Evolutionary conservation across 2,113 vertebrate species (phyloP).

Genomic region (Callithrix jacchus): DNA sequence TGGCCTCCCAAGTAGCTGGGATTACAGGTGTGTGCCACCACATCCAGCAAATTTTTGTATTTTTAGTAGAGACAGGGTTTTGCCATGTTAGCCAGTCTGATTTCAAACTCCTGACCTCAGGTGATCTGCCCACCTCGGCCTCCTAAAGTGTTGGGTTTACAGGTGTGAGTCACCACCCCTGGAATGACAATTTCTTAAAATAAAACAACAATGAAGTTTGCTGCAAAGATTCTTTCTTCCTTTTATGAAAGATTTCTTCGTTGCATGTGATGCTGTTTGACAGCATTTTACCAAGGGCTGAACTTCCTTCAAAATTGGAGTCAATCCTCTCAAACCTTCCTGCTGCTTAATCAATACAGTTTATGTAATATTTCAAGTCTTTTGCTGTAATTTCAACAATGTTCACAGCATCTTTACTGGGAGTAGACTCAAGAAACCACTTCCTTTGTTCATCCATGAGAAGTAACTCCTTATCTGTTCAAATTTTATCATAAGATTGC

Average conservation of each 20-base stretch:
- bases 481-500: neutral
- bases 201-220: neutral
- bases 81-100: too few species aligned
- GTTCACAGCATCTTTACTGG: neutral
- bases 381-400: neutral
- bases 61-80: too few species aligned
- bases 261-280: neutral
- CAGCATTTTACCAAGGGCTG: neutral
- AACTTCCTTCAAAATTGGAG: neutral
- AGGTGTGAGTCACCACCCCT: fast-evolving
- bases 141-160: too few species aligned
- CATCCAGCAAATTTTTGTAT: too few species aligned
- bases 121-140: too few species aligned
- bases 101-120: too few species aligned
- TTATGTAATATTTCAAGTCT: neutral
- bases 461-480: neutral
- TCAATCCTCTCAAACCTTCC: neutral
- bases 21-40: too few species aligned
- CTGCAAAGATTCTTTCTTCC: neutral
- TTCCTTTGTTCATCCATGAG: neutral
- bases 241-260: neutral
- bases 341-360: neutral
- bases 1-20: too few species aligned
- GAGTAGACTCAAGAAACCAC: neutral
- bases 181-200: neutral